Percentiles rank a stretch among this genome's conserved stretches.
Evolutionary conservation across 2,888 invertebrate species (phyloP).

Genomic region (Holacanthella duospinosa): DNA sequence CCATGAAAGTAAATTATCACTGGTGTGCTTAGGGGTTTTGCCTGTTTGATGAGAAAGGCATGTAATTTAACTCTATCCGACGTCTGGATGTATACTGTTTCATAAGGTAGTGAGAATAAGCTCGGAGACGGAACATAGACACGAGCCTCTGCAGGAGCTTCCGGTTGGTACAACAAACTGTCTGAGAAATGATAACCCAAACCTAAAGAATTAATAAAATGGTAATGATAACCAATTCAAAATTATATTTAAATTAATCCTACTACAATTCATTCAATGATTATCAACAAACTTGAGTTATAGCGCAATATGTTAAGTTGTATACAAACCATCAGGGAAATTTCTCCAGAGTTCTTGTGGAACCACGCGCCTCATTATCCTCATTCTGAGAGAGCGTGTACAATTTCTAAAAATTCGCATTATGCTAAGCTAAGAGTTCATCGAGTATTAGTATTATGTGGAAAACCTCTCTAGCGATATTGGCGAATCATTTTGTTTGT

Average conservation of each 20-base stretch:
- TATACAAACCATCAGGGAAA: slow-evolving; percentile 22
- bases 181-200: slow-evolving; percentile 33
- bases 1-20: slow-evolving; percentile 88
- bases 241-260: too few relatives aligned
- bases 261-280: too few relatives aligned
- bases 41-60: slow-evolving; percentile 69
- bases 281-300: too few relatives aligned
- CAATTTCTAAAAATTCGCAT: slow-evolving; percentile 9
- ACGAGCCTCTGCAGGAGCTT: slow-evolving; percentile 66
- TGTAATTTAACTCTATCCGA: slow-evolving; percentile 67
- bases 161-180: slow-evolving; percentile 34
- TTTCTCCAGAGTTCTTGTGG: slow-evolving; percentile 18
- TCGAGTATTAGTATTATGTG: too few relatives aligned
- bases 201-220: slow-evolving; percentile 19
- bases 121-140: slow-evolving; percentile 78
- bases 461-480: too few relatives aligned
- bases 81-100: slow-evolving; percentile 65
- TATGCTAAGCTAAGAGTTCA: too few relatives aligned
- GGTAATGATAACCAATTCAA: too few relatives aligned
- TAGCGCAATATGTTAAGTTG: too few relatives aligned
- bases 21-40: slow-evolving; percentile 58
- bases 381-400: slow-evolving; percentile 6
- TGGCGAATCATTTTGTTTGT: too few relatives aligned
- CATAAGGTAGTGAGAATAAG: slow-evolving; percentile 73
- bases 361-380: slow-evolving; percentile 17